Base-by-base conservation (phyloP, 2,888 invertebrate species). In the Ochropleura plecta region DNA sequence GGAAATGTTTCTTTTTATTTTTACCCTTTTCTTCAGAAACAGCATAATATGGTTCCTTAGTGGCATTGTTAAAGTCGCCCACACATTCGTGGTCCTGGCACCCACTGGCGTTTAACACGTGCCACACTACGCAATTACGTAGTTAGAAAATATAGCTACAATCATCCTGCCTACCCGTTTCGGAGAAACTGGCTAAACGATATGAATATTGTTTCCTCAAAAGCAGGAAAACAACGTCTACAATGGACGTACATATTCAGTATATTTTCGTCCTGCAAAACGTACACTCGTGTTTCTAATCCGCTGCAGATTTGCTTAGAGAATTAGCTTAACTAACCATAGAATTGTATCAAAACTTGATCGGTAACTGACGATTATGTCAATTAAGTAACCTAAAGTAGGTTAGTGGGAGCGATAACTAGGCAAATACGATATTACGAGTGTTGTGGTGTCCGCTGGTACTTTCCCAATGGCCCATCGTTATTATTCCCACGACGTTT, bases 401-500 rank as follows among this genome's bases (percentile, higher is more conserved):
- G 84, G 85, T 84, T 73, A 85, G 80, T 83, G 68, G 75, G 65
- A 73, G 77, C 81, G 72, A 76, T 85, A 90, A 88, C 87, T 90
- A 88, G 90, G 87, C 85, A 90, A 90, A 90, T 89, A 84, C 85
- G 81, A 88, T 88, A 90, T 89, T 90, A 86, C 88, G 75, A 90
- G 84, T 88, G 79, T 76, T 76, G 78, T 79, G 68, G 66, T 76
- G 79, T 80, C 73, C 86, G 82, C 79, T 81, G 87, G 87, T 92
- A 93, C 95, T 95, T 96, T 95, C 95, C 90, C 92, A 93, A 92
- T 91, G 90, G 88, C 90, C 92, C 92, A 91, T 90, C 92, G 92
- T 96, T 96, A 93, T 95, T 96, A 96, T 96, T 96, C 96, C 86
- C 92, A 88, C 90, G 91, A 89, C 95, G 96, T 96, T 93, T 93